Base-by-base conservation (phyloP, 2,888 invertebrate genomes). In the Leptarthrus brevirostris region DNA sequence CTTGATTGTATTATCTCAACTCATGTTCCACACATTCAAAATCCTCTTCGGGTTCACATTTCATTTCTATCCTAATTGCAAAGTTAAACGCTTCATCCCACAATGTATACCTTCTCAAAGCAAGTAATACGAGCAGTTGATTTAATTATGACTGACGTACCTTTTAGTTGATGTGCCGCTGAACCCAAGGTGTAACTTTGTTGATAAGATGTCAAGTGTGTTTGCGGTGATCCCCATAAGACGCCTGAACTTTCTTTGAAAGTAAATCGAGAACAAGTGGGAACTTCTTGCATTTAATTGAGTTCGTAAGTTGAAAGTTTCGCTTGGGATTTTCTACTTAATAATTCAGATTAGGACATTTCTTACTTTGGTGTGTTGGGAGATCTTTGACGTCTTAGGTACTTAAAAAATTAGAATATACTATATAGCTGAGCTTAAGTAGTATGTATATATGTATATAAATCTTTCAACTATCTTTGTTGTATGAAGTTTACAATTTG, bases 111-210 rank as follows among this genome's bases (percentile, higher is more conserved):
- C 26, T 69, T 69, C n/a, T 69, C 69, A 49, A 52, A 52, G 52
- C 22, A 52, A 52, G 69, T 69, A 49, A 69, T 52, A 18, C 52
- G 52, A 69, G 69, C 69, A 69, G 49, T 69, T 69, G 69, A 69
- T 69, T 69, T 69, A 69, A 69, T 69, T 69, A 69, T 69, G 34
- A 69, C 16, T 69, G 69, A 34, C 69, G 52, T 52, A 49, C 52
- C 69, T 52, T 36, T 52, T 49, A 69, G 20, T 18, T 52, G 69
- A 69, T 52, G 49, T 69, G 34, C 34, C 34, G 26, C 69, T 49
- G 24, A 69, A 52, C 49, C 69, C 69, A 69, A 69, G 69, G 69
- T 69, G 69, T 69, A 69, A 69, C 69, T 69, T 69, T 34, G 69
- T 69, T 69, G 69, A 69, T 69, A 69, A 69, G 34, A 69, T 52